Base-by-base conservation (phyloP, 2,113 vertebrate genomes). In the Esox niger region DNA sequence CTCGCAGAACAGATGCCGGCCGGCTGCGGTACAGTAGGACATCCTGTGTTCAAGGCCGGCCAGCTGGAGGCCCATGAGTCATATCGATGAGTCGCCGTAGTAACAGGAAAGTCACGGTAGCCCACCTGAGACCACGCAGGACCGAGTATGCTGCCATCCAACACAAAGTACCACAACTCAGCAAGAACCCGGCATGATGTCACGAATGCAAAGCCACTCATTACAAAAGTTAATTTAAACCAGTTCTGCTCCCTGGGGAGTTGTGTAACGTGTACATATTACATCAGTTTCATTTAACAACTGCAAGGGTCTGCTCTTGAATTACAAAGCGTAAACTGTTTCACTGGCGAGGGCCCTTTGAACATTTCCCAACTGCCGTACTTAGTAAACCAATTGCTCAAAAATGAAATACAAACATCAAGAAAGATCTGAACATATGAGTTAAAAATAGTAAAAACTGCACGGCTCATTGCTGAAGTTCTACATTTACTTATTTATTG, bases 1-100 rank as follows among this genome's bases (percentile, higher is more conserved):
- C 49, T 72, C 20, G 31, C 59, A 69, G 62, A 66, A 62, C 25
- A 60, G 66, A 67, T 71, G 29, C 64, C 54, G 13, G 38, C 38
- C 35, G 60, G 38, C 68, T 67, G 23, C 17, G 21, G n/a, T 43
- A 43, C 38, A 47, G 64, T 69, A 62, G 20, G 9, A 67, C 60
- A 69, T 3, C 26, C 15, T 72, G 65, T 71, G 38, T 71, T 68
- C 61, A 75, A 62, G 69, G 66, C 0, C 0, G 1, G 77, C 73
- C 78, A 84, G 85, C 64, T 66, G 71, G 70, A 60, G 65, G 71
- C 58, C 38, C 64, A 63, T 76, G 69, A 60, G 67, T 64, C 78
- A 73, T 67, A 13, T 8, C 70, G 38, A 43, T 6, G 11, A 47
- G 56, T 59, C 43, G 69, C 54, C 63, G 68, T 69, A 71, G 62